These are phyloP conservation scores for Schizaphis graminum DNA, from an alignment of 2,888 invertebrate species.

Conservation along the genomic window DNA sequence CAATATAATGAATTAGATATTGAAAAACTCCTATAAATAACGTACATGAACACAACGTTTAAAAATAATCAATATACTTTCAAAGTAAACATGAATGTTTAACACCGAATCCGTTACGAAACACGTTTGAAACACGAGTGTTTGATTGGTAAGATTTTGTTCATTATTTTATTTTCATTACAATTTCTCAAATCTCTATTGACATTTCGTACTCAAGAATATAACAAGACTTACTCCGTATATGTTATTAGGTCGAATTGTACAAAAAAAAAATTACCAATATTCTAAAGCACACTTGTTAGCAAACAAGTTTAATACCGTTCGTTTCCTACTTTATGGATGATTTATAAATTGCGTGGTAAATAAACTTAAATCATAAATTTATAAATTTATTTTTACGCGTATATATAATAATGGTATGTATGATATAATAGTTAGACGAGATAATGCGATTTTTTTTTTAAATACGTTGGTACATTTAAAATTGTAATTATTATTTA, in stretches of 20 bases:
- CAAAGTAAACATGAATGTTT: background rate
- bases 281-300: background rate
- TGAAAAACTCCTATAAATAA: background rate
- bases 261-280: background rate
- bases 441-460: background rate
- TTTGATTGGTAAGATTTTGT: background rate
- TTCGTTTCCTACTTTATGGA: background rate
- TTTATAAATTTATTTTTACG: too few species aligned
- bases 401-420: too few species aligned
- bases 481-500: background rate
- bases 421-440: background rate
- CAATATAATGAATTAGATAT: slow-evolving; percentile 21
- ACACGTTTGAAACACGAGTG: too few species aligned
- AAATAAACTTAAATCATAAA: background rate
- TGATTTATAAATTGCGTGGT: background rate
- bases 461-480: background rate
- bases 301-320: background rate
- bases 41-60: background rate
- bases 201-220: background rate
- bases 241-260: background rate
- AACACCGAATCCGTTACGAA: background rate
- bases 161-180: background rate
- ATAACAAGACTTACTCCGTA: background rate
- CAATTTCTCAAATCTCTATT: background rate
- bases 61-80: background rate